phyloP scores from a whole-genome alignment of 2,888 invertebrate genomes.

The Melanostoma scalare region DNA sequence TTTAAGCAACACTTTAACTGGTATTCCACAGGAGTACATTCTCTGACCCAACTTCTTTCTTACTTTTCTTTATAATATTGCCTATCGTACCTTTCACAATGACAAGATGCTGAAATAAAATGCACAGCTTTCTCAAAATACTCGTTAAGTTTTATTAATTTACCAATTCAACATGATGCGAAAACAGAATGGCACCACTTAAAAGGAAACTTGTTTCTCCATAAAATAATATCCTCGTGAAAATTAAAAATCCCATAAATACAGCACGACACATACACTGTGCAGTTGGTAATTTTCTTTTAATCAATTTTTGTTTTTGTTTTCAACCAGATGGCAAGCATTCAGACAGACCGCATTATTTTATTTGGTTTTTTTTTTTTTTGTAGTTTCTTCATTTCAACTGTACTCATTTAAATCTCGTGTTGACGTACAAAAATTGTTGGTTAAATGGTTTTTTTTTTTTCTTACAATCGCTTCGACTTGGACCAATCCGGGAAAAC shows the following conservation, averaged over 20 bases:
- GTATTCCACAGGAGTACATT: slow-evolving; percentile 27
- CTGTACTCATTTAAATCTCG: slow-evolving; percentile 52
- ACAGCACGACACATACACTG: slow-evolving; percentile 32
- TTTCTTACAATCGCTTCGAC: slow-evolving; percentile 50
- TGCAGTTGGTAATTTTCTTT: slow-evolving; percentile 47
- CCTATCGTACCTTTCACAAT: background rate
- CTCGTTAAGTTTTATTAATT: slow-evolving; percentile 28
- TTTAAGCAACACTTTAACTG: background rate
- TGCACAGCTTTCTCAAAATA: slow-evolving; percentile 40
- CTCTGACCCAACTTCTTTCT: slow-evolving; percentile 20
- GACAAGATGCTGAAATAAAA: background rate
- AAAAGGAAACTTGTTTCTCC: slow-evolving; percentile 48
- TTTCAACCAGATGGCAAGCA: slow-evolving; percentile 52
- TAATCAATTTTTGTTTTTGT: slow-evolving; percentile 42
- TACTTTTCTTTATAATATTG: background rate
- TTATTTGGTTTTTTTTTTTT: slow-evolving; percentile 26
- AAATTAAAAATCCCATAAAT: slow-evolving; percentile 46
- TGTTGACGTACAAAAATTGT: slow-evolving; percentile 47
- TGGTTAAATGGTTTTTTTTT: slow-evolving; percentile 30
- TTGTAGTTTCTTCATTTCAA: slow-evolving; percentile 9
- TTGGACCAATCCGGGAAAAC: slow-evolving; percentile 55
- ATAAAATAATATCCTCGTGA: slow-evolving; percentile 27
- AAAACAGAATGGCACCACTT: slow-evolving; percentile 23
- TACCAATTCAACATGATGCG: slow-evolving; percentile 10
- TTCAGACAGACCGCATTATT: slow-evolving; percentile 20